Base-by-base conservation (phyloP, 2,888 invertebrate genomes). In the Xylota segnis region DNA sequence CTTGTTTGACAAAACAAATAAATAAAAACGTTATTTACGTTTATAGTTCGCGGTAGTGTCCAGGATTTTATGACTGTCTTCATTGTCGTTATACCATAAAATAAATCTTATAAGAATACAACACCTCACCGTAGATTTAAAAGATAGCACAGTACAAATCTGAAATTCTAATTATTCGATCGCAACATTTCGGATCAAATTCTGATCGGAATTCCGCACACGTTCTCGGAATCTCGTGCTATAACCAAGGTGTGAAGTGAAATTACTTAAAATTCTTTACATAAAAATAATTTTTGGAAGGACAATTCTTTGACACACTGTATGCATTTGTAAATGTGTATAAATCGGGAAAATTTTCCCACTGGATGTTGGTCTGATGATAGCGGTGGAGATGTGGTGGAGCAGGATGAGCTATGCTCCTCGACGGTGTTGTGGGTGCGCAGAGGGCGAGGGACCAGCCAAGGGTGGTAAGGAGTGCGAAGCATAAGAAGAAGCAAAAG, bases 261-360 rank as follows among this genome's bases (percentile, higher is more conserved):
- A 29, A 27, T 27, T 18, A n/a, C n/a, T 4, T 10, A 12, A 37
- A 32, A 14, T 3, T 14, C 14, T 54, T 52, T n/a, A 9, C 10
- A 47, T 12, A 16, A 45, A 16, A 47, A 32, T 1, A 18, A 34
- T 9, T 1, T 43, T n/a, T 6, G 23, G 9, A 34, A 34, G n/a
- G n/a, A 12, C 29, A 18, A 50, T 29, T 27, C 0, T 34, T 70
- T 70, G 76, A 82, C 76, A 23, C 82, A 82, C 82, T 82, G 82
- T 82, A 81, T 18, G 16, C 10, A 18, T 78, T 56, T 63, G 61
- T 37, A 16, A 50, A 18, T 70, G 68, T 76, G 50, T 68, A 54
- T 37, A 61, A 66, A 61, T 66, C 63, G 76, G 82, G 82, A 75
- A 75, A 75, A 75, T 70, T 34, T 68, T 81, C 75, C 75, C 75